Percentiles rank a stretch among this genome's conserved stretches.
Evolutionary conservation across 2,888 invertebrate species (phyloP).

Genomic region (Ichneumoninae sp.): DNA sequence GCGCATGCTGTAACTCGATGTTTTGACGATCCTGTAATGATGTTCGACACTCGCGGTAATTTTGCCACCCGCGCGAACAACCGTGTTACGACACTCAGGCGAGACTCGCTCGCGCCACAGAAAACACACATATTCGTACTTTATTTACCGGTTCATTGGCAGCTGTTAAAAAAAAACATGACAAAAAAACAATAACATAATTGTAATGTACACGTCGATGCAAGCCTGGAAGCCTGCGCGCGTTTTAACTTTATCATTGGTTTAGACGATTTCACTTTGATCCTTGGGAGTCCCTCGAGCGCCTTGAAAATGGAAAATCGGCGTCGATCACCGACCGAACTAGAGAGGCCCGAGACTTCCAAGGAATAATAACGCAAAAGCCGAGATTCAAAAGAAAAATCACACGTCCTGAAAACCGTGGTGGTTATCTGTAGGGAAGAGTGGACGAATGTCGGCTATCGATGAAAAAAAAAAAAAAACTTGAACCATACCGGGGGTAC

Average conservation of each 20-base stretch:
- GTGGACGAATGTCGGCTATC: background rate
- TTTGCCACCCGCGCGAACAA: conserved; percentile 18
- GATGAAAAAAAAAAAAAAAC: background rate
- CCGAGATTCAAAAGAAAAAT: conserved; percentile 11
- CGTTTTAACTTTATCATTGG: conserved; percentile 28
- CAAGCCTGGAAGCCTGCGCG: conserved; percentile 40
- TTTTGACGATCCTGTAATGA: conserved; percentile 8
- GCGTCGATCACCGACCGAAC: conserved; percentile 32
- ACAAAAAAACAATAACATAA: conserved; percentile 12
- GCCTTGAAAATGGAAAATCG: conserved; percentile 17
- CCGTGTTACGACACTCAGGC: conserved; percentile 39
- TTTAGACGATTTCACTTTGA: conserved; percentile 32
- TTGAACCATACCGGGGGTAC: background rate
- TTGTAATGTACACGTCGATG: conserved; percentile 4
- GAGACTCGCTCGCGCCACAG: conserved; percentile 56
- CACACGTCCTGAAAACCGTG: conserved; percentile 24
- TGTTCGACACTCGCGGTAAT: conserved; percentile 13
- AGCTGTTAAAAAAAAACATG: conserved; percentile 17
- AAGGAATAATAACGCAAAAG: background rate
- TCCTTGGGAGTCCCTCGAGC: background rate
- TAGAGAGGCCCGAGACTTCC: background rate
- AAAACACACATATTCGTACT: conserved; percentile 32
- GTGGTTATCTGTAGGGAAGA: conserved; percentile 8
- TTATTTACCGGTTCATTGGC: conserved; percentile 35
- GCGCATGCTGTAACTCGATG: conserved; percentile 58